Conservation (phyloP, 2,113 vertebrate species). For the Phalacrocorax pelagicus region DNA sequence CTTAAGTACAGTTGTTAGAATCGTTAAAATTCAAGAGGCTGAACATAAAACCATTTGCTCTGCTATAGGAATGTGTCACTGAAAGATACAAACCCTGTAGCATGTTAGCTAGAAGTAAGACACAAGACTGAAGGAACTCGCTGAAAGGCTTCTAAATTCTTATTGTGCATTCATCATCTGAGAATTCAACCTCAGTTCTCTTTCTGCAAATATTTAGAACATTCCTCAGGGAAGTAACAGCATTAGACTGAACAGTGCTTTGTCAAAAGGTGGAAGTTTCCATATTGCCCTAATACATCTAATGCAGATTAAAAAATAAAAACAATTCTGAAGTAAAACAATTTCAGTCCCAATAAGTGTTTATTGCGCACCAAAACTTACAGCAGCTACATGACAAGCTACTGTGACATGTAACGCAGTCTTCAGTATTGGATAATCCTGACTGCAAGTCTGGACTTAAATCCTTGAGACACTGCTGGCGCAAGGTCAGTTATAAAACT, state of each 20-base stretch:
- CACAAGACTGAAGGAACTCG: background rate
- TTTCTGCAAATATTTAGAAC: background rate
- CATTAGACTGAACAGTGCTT: background rate
- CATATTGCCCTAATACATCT: background rate
- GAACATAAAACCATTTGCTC: background rate
- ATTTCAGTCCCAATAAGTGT: background rate
- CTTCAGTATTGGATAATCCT: background rate
- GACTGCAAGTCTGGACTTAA: background rate
- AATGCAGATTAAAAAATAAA: background rate
- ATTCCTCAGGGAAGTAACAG: background rate
- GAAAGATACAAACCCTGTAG: slow-evolving; percentile 28
- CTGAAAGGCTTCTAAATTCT: background rate
- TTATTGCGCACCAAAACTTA: background rate
- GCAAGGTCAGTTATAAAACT: background rate
- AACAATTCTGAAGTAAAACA: background rate
- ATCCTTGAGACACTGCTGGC: background rate
- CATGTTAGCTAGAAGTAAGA: background rate
- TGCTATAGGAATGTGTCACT: slow-evolving; percentile 54
- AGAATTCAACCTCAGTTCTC: background rate
- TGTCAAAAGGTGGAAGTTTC: background rate
- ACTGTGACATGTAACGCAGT: background rate
- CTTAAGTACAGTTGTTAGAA: background rate
- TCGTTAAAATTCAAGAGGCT: background rate
- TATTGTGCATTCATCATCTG: background rate
- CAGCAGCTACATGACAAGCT: background rate